Evolutionary conservation across 1,140 invertebrate genomes (phyloP).

Genomic region (Drosophila subobscura): DNA sequence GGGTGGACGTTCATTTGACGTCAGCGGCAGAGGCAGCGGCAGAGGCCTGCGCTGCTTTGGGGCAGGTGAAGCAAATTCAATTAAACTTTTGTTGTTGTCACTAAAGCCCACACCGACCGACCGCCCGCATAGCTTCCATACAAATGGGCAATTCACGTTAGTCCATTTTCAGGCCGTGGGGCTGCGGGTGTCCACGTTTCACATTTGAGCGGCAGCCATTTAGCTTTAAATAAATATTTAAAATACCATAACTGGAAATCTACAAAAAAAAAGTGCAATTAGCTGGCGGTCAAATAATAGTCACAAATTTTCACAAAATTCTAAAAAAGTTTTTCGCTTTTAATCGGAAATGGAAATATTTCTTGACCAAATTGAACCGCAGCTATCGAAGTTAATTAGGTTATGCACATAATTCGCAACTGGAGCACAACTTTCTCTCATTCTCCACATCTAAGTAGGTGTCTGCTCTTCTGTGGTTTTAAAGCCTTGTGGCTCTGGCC

Average conservation of each 20-base stretch:
- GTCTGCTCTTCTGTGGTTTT: constrained; percentile 13
- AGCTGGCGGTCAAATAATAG: constrained; percentile 21
- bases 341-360: constrained; percentile 43
- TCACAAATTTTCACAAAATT: constrained; percentile 30
- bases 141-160: constrained; percentile 67
- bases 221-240: constrained; percentile 73
- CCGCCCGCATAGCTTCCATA: constrained; percentile 25
- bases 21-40: too few species aligned
- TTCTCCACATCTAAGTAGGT: constrained; percentile 20
- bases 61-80: constrained; percentile 66
- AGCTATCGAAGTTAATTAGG: constrained; percentile 55
- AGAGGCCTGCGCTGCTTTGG: constrained; percentile 1
- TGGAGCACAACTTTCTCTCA: too few species aligned
- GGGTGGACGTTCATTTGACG: constrained; percentile 34
- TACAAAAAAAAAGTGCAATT: constrained; percentile 68
- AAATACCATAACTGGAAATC: constrained; percentile 68
- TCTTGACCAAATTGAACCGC: constrained; percentile 21
- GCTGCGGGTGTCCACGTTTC: constrained; percentile 34
- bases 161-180: constrained; percentile 17
- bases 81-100: constrained; percentile 63
- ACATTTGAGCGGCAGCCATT: constrained; percentile 41
- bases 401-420: constrained; percentile 31
- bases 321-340: constrained; percentile 29
- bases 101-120: background rate
- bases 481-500: constrained; percentile 2